These are phyloP conservation scores for Sceloporus undulatus DNA, from an alignment of 2,113 vertebrate genomes.

Conservation along the genomic window DNA sequence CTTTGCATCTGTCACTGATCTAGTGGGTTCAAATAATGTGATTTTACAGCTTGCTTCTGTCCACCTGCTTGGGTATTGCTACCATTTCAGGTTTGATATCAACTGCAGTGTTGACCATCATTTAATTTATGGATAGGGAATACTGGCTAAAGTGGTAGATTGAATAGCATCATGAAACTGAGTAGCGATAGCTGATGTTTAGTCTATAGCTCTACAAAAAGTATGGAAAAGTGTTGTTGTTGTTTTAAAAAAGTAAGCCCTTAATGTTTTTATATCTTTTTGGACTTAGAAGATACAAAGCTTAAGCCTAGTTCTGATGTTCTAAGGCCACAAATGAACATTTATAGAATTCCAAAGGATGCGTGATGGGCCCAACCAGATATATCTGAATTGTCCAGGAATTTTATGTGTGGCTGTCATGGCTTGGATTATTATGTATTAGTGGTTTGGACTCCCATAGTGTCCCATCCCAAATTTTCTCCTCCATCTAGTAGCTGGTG, in stretches of 20 bases:
- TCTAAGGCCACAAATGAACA: too few relatives aligned
- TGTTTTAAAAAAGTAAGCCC: neutral
- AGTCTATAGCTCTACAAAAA: neutral
- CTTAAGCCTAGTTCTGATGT: neutral
- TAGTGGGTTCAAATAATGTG: conserved; percentile 7
- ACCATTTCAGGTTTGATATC: neutral
- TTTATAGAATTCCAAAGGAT: neutral
- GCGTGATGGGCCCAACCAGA: neutral
- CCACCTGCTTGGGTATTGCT: neutral
- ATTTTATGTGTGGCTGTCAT: too few relatives aligned
- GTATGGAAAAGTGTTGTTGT: neutral
- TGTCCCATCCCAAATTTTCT: too few relatives aligned
- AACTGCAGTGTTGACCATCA: neutral
- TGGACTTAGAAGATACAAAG: neutral
- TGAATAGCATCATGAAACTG: conserved; percentile 6
- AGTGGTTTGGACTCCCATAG: too few relatives aligned
- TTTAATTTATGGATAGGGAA: conserved; percentile 9
- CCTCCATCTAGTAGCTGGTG: too few relatives aligned
- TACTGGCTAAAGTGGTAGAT: conserved; percentile 4
- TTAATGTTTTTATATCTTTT: neutral
- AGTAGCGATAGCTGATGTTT: neutral
- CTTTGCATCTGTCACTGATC: conserved; percentile 18
- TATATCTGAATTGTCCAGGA: neutral
- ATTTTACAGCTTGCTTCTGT: neutral
- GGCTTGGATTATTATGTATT: too few relatives aligned